Evolutionary conservation across 2,888 invertebrate genomes (phyloP).

Genomic region (Himalopsyche japonica): DNA sequence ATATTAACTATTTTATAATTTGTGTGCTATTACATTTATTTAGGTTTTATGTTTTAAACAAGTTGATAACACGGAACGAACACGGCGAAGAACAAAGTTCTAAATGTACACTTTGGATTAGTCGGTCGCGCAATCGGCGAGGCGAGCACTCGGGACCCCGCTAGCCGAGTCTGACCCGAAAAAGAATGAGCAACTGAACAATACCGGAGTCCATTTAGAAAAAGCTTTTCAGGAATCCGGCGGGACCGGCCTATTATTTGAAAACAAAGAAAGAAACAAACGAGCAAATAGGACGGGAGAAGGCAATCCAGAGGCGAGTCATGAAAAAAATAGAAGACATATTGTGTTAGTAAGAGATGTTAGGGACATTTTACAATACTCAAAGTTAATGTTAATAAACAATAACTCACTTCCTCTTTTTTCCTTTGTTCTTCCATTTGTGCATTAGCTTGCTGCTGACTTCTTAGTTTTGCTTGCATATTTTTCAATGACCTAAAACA

Average conservation of each 20-base stretch:
- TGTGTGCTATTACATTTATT: slow-evolving; percentile 41
- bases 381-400: slow-evolving; percentile 1
- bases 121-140: not conserved
- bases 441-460: slow-evolving; percentile 81
- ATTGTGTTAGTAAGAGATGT: slow-evolving; percentile 7
- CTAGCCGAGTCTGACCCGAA: not conserved
- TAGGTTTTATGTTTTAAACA: slow-evolving; percentile 18
- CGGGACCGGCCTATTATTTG: slow-evolving; percentile 76
- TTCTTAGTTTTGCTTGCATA: slow-evolving; percentile 87
- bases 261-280: slow-evolving; percentile 46
- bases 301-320: slow-evolving; percentile 23
- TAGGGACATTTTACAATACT: not conserved
- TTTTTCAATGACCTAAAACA: slow-evolving; percentile 80
- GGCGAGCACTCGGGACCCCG: not conserved
- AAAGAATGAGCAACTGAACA: not conserved
- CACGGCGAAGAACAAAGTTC: slow-evolving; percentile 30
- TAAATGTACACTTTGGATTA: slow-evolving; percentile 26
- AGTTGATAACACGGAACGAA: slow-evolving; percentile 38
- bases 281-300: slow-evolving; percentile 19
- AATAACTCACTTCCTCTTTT: slow-evolving; percentile 65
- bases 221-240: slow-evolving; percentile 94
- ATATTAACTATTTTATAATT: slow-evolving; percentile 34
- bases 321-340: slow-evolving; percentile 36
- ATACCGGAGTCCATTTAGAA: slow-evolving; percentile 67
- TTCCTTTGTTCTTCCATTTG: slow-evolving; percentile 62